phyloP scores from a whole-genome alignment of 1,140 invertebrate genomes.

The Neodiprion pinetum region DNA sequence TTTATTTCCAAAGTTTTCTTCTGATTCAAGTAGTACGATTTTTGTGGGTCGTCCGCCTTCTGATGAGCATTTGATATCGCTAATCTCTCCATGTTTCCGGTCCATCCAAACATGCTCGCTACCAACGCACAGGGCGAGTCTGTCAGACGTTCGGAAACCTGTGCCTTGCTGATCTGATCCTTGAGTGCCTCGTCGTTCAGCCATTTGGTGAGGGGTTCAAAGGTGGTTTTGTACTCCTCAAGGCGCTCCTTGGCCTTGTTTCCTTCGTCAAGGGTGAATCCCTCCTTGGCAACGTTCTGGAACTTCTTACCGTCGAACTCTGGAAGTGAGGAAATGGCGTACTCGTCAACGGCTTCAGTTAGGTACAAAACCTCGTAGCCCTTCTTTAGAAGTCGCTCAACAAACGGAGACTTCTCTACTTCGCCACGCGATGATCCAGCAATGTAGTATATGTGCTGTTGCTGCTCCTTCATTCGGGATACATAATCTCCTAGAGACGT shows the following conservation, averaged over 20 bases:
- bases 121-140: slow-evolving; percentile 96
- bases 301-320: slow-evolving; percentile 99
- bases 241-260: slow-evolving; percentile 84
- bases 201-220: slow-evolving; percentile 93
- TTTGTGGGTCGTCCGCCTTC: slow-evolving; percentile 91
- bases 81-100: slow-evolving; percentile 98
- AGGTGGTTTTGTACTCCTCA: slow-evolving; percentile 81
- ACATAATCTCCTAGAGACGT: slow-evolving; percentile 92
- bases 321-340: slow-evolving; percentile 95
- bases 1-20: slow-evolving; percentile 99
- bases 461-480: slow-evolving; percentile 95
- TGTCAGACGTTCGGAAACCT: slow-evolving; percentile 88
- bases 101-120: slow-evolving; percentile 97
- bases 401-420: slow-evolving; percentile 93
- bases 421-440: slow-evolving; percentile 90
- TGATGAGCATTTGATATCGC: slow-evolving; percentile 97
- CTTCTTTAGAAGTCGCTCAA: slow-evolving; percentile 90
- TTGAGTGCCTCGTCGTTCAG: slow-evolving; percentile 86
- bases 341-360: slow-evolving; percentile 98
- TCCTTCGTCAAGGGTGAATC: slow-evolving; percentile 86
- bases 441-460: slow-evolving; percentile 96
- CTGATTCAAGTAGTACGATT: slow-evolving; percentile 91
- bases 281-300: slow-evolving; percentile 99
- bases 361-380: slow-evolving; percentile 97
- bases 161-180: slow-evolving; percentile 83